Evolutionary conservation across 2,797 vertebrate species (phyloP).

Genomic region (Cynodonichthys magdalenae): DNA sequence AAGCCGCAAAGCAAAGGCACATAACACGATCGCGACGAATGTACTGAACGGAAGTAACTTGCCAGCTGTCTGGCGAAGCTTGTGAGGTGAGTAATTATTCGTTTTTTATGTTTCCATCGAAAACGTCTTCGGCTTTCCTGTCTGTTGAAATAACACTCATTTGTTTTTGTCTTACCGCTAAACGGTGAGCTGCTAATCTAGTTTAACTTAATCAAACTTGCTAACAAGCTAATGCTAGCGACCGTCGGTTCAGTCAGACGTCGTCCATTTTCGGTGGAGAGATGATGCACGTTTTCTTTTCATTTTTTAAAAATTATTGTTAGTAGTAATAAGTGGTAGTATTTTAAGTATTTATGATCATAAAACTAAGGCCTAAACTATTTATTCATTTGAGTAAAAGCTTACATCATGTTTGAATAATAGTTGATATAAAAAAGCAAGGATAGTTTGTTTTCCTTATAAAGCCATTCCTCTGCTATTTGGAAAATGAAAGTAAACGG

Average conservation of each 20-base stretch:
- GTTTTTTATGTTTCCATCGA: slow-evolving; percentile 8
- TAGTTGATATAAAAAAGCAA: neutral
- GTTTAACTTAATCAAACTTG: slow-evolving; percentile 1
- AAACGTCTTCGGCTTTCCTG: neutral
- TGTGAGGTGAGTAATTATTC: slow-evolving; percentile 68
- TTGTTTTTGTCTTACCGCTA: slow-evolving; percentile 20
- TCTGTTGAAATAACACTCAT: neutral
- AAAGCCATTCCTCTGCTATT: neutral
- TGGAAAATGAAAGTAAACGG: neutral
- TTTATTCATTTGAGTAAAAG: too few relatives aligned
- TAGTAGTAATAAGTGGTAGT: too few relatives aligned
- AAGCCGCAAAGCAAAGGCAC: neutral
- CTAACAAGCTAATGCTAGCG: slow-evolving; percentile 42
- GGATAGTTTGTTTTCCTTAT: neutral
- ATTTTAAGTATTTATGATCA: too few relatives aligned
- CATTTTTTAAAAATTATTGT: too few relatives aligned
- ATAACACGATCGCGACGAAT: slow-evolving; percentile 52
- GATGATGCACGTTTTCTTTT: neutral
- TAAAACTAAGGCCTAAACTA: too few relatives aligned
- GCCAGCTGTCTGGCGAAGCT: slow-evolving; percentile 75
- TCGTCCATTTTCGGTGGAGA: neutral
- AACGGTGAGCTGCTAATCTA: neutral
- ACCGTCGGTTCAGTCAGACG: neutral
- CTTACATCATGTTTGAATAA: neutral
- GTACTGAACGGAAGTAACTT: slow-evolving; percentile 79